Evolutionary conservation across 2,888 invertebrate species (phyloP).

Genomic region (Polymixis lichenea): DNA sequence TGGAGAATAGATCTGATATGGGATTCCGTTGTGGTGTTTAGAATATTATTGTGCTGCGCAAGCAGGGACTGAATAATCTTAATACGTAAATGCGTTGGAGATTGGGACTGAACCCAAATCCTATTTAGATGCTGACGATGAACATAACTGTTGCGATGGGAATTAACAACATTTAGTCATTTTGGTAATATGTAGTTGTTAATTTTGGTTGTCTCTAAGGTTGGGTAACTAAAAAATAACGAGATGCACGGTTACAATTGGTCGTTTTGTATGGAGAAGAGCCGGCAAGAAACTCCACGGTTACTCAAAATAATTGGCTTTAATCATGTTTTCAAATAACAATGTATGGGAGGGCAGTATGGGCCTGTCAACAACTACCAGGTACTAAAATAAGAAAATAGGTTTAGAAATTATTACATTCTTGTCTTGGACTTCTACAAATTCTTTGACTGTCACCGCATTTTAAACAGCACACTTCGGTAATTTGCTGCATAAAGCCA

Average conservation of each 20-base stretch:
- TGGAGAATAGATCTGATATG: constrained; percentile 58
- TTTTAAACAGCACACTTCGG: not conserved
- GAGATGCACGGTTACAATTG: no score
- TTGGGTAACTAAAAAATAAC: not conserved
- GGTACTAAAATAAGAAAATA: no score
- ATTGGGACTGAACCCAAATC: constrained; percentile 1
- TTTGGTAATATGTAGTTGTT: not conserved
- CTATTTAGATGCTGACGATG: constrained; percentile 4
- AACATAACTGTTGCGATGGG: not conserved
- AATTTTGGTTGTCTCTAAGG: not conserved
- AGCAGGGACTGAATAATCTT: constrained; percentile 33
- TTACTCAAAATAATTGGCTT: no score
- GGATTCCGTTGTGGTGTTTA: constrained; percentile 50
- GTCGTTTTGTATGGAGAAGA: no score
- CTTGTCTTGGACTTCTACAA: not conserved
- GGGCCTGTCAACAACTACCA: no score
- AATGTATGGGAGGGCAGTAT: no score
- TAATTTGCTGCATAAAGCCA: not conserved
- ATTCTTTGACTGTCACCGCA: not conserved
- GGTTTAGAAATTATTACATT: no score
- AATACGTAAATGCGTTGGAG: constrained; percentile 40
- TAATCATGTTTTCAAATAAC: no score
- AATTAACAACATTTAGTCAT: constrained; percentile 9
- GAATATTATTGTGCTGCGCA: constrained; percentile 28
- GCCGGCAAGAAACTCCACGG: no score